Evolutionary conservation across 2,888 invertebrate species (phyloP).

Genomic region (Chymomyza procnemis): DNA sequence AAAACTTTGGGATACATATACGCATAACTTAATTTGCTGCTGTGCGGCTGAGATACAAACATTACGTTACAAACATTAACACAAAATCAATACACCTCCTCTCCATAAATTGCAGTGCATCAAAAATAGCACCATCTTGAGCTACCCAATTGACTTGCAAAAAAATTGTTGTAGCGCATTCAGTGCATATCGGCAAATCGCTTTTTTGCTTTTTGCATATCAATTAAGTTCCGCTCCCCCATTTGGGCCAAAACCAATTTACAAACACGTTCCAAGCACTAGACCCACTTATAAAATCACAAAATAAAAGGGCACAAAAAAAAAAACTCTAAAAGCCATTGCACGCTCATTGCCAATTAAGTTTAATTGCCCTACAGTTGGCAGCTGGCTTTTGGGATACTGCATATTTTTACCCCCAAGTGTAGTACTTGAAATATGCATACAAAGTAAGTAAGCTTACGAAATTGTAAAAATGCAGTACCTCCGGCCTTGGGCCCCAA

Average conservation of each 20-base stretch:
- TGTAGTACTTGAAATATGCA: slow-evolving; percentile 61
- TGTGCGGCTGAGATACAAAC: no score
- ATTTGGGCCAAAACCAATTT: slow-evolving; percentile 40
- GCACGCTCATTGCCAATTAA: slow-evolving; percentile 63
- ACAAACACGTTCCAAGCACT: slow-evolving; percentile 18
- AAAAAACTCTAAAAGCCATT: slow-evolving; percentile 23
- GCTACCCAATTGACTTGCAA: slow-evolving; percentile 3
- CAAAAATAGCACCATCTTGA: neutral
- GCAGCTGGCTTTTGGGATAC: neutral
- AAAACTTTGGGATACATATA: no score
- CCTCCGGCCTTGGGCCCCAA: neutral
- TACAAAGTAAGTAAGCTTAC: slow-evolving; percentile 47
- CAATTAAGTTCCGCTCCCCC: slow-evolving; percentile 48
- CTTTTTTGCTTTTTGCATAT: slow-evolving; percentile 34
- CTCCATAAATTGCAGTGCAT: no score
- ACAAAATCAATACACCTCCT: no score
- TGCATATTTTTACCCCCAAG: neutral
- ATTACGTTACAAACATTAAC: no score
- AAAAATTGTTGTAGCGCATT: slow-evolving; percentile 2
- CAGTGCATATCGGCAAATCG: slow-evolving; percentile 21
- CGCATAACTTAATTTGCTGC: no score
- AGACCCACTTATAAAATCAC: slow-evolving; percentile 22
- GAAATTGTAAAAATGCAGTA: slow-evolving; percentile 19
- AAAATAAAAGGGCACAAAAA: neutral
- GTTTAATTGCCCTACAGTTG: slow-evolving; percentile 56